Conservation (phyloP, 2,113 vertebrate genomes). For the Aplodontia rufa region DNA sequence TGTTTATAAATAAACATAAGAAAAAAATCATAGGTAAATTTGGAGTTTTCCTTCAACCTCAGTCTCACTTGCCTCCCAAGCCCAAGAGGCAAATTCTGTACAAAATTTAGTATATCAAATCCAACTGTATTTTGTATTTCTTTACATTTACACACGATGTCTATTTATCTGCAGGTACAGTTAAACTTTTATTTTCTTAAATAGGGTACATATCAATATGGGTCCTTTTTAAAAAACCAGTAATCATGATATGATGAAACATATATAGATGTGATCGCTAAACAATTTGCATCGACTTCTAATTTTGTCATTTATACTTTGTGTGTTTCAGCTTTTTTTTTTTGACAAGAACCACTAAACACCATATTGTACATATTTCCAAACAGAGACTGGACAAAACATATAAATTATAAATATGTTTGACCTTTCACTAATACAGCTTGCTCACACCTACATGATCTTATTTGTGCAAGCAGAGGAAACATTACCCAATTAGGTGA, state of each 20-base stretch:
- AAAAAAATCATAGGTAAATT: not conserved
- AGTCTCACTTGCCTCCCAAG: not conserved
- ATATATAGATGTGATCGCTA: not conserved
- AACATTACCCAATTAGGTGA: not conserved
- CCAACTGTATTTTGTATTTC: not conserved
- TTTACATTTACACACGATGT: not conserved
- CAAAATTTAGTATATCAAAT: not conserved
- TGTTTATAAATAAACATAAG: not conserved
- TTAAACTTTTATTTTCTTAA: not conserved
- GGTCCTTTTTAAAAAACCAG: not conserved
- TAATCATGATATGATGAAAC: not conserved
- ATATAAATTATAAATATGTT: not conserved
- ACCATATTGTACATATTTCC: not conserved
- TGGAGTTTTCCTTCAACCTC: not conserved
- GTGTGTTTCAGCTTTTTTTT: not conserved
- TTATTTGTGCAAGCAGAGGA: not conserved
- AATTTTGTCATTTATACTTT: not conserved
- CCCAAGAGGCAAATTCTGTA: not conserved
- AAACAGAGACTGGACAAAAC: not conserved
- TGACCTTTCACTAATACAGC: not conserved
- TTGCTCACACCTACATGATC: not conserved
- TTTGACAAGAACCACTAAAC: not conserved
- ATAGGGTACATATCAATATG: not conserved
- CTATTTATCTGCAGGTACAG: not conserved
- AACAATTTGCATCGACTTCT: not conserved